phyloP scores from a whole-genome alignment of 2,888 invertebrate genomes.

The Tubulanus polymorphus region DNA sequence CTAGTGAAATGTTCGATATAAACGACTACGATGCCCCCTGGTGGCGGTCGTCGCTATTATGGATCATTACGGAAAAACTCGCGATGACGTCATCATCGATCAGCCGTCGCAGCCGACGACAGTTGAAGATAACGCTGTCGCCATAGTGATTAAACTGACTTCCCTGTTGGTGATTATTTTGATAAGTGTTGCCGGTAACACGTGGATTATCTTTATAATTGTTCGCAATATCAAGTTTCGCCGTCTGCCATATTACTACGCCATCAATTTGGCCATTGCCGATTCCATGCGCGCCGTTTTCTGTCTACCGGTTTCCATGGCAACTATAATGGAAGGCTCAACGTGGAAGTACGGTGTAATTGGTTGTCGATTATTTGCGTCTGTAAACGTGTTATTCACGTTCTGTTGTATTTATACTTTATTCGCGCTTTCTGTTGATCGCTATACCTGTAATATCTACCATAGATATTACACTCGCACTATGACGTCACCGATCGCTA shows the following conservation, averaged over 20 bases:
- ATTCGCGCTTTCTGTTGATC: constrained; percentile 36
- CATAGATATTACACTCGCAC: constrained; percentile 32
- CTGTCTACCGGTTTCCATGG: constrained; percentile 41
- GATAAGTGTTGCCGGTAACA: constrained; percentile 28
- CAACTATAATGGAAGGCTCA: constrained; percentile 35
- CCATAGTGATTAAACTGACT: constrained; percentile 16
- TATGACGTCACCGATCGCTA: constrained; percentile 32
- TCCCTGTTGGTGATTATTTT: constrained; percentile 25
- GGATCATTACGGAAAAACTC: too few relatives aligned
- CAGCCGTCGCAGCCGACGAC: too few relatives aligned
- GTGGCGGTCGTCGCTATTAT: too few relatives aligned
- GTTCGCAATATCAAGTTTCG: constrained; percentile 31
- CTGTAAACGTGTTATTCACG: constrained; percentile 42
- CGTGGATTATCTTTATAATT: constrained; percentile 27
- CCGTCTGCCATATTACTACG: constrained; percentile 42
- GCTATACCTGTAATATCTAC: constrained; percentile 34
- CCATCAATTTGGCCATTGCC: constrained; percentile 37
- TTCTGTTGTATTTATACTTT: constrained; percentile 36
- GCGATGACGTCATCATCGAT: too few relatives aligned
- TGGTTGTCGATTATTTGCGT: constrained; percentile 39
- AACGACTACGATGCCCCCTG: too few relatives aligned
- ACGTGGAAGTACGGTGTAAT: constrained; percentile 36
- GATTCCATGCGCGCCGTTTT: constrained; percentile 39
- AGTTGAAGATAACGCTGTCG: neutral
- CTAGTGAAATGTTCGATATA: too few relatives aligned